Evolutionary conservation across 2,797 vertebrate species (phyloP).

Genomic region (Coluber constrictor): DNA sequence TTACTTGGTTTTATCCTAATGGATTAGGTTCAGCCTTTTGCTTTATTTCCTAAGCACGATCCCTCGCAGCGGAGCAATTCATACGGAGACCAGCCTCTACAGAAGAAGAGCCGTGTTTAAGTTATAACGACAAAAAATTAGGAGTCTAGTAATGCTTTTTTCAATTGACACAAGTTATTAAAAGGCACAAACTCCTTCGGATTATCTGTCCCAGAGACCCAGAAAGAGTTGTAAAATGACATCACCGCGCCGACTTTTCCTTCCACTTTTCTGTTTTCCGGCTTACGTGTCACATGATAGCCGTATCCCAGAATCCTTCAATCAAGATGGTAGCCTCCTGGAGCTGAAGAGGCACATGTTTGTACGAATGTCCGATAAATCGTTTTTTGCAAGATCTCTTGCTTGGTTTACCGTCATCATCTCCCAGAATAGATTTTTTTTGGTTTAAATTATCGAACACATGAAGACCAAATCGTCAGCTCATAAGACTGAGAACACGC

Average conservation of each 20-base stretch:
- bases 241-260: neutral
- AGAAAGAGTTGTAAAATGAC: neutral
- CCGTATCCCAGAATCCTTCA: conserved; percentile 62
- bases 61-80: neutral
- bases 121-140: neutral
- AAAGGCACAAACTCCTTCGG: neutral
- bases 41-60: neutral
- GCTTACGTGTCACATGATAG: conserved; percentile 40
- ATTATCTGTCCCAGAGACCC: neutral
- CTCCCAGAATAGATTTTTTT: neutral
- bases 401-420: rapidly evolving
- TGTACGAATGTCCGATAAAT: neutral
- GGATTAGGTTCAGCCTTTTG: neutral
- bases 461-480: conserved; percentile 91
- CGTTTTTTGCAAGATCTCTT: neutral
- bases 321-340: conserved; percentile 78
- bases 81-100: neutral
- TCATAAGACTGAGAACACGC: conserved; percentile 90
- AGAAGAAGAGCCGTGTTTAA: neutral
- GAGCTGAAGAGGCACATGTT: conserved; percentile 62
- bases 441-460: conserved; percentile 15
- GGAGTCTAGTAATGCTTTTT: neutral
- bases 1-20: neutral
- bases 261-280: conserved; percentile 13
- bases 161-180: neutral